Base-by-base conservation (phyloP, 2,888 invertebrate species). In the Heliconius cydno region DNA sequence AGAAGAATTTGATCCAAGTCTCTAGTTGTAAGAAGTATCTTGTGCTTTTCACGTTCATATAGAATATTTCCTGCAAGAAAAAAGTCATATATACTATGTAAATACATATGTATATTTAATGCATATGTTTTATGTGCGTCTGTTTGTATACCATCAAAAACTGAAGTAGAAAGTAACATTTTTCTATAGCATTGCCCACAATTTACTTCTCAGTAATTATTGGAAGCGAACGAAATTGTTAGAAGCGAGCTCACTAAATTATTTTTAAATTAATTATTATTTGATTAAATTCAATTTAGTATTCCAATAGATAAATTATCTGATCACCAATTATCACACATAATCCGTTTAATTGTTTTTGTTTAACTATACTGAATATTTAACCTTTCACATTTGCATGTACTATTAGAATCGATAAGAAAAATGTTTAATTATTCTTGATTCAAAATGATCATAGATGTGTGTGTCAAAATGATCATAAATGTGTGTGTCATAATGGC, bases 1-100 rank as follows among this genome's bases (percentile, higher is more conserved):
- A 95, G 0, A 90, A 90, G 80, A 96, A 95, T 84, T 96, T 96
- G 3, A 96, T 91, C 95, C 95, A 95, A 0, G 96, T 95, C 84
- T 96, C 96, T 3, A 95, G 85, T 86, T 96, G 95, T 2, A 92
- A 88, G 79, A 96, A 92, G 84, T 96, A 96, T 85, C 94, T 89
- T 30, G 91, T 92, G 83, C 95, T 94, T 80, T 93, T 91, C 13
- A 95, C 90, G 80, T 93, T 92, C 90, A 95, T 94, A 84, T 96
- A 95, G 1, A 96, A 89, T 9, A 95, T 84, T 90, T 96, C 96
- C 96, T 96, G 88, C 15, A 89, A 41, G 28, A 28, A 28, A 28
- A 28, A 28, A 28, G 2, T 30, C 30, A 4, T 4, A 30, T 4
- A 30, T 30, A 30, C 30, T 30, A 30, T 46, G 46, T 5, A 46